phyloP scores from a whole-genome alignment of 2,797 vertebrate genomes.

The Echiichthys vipera region DNA sequence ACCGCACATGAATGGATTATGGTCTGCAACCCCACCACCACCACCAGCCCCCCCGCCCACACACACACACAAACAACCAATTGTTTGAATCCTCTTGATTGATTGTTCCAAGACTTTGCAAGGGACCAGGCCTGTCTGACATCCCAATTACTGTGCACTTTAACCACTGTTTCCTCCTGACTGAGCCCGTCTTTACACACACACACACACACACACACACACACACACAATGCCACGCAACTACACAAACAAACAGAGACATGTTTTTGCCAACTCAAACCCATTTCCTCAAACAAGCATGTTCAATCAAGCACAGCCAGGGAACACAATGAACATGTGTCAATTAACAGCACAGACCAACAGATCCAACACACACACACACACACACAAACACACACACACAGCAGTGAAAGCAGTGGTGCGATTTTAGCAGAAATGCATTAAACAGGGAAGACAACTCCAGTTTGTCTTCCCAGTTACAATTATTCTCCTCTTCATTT shows the following conservation, averaged over 20 bases:
- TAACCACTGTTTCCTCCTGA: conserved; percentile 30
- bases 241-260: not conserved
- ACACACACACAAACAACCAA: not conserved
- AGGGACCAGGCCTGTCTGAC: conserved; percentile 17
- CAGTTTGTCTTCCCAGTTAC: conserved; percentile 3
- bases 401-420: not conserved
- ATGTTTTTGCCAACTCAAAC: too few species aligned
- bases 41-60: too few species aligned
- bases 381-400: not conserved
- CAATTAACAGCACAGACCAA: not conserved
- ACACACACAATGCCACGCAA: not conserved
- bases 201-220: not conserved
- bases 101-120: conserved; percentile 10
- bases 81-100: not conserved
- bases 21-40: too few species aligned
- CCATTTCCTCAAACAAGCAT: too few species aligned
- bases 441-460: conserved; percentile 20
- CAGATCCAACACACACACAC: conserved; percentile 1
- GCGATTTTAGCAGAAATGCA: conserved; percentile 9
- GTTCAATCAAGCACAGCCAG: conserved; percentile 1
- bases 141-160: conserved; percentile 38
- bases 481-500: conserved; percentile 5
- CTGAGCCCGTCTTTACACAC: not conserved
- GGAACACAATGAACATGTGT: conserved; percentile 16
- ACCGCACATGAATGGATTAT: too few species aligned